Base-by-base conservation (phyloP, 2,888 invertebrate species). In the Gasteruption jaculator region DNA sequence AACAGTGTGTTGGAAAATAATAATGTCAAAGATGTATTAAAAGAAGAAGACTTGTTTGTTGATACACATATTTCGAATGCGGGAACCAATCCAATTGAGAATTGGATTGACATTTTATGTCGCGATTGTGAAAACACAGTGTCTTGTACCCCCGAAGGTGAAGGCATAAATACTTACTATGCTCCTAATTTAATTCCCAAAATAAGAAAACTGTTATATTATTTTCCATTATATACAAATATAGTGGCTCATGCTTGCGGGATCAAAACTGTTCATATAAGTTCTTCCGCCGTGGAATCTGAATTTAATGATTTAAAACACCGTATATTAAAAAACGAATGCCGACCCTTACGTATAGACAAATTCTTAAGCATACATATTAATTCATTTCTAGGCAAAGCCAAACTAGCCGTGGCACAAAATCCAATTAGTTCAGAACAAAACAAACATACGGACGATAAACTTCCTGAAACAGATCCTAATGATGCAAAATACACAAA, bases 281-380 rank as follows among this genome's bases (percentile, higher is more conserved):
- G 32, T 15, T 48, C 48, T 21, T 24, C 45, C 5, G 42, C 42
- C 7, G 41, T 45, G 25, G 43, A 48, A 31, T 33, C 39, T 2
- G 45, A 40, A 21, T 42, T 37, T 15, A 37, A 45, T 15, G 45
- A 45, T 14, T n/a, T 43, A 11, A 48, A 45, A 14, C 21, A 48
- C 32, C 42, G 45, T 4, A 21, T 31, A 12, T 31, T 45, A 6
- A 24, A 19, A 35, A 30, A 43, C 26, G 38, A 24, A 3, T 21
- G 27, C 6, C 38, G 25, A 14, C 38, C 38, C 11, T 18, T 48
- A 16, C 34, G 45, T 7, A 14, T 27, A 2, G 48, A 48, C 19
- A 48, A 46, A 38, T 46, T 48, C 27, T 7, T 27, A 5, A 27
- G 27, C 12, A 7, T 27, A n/a, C 27, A 27, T 27, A 11, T 27